A percentile compares a stretch with the other conserved stretches of the same genome.
Evolutionary conservation across 1,140 invertebrate species (phyloP).

Genomic region (Caerostris darwini): DNA sequence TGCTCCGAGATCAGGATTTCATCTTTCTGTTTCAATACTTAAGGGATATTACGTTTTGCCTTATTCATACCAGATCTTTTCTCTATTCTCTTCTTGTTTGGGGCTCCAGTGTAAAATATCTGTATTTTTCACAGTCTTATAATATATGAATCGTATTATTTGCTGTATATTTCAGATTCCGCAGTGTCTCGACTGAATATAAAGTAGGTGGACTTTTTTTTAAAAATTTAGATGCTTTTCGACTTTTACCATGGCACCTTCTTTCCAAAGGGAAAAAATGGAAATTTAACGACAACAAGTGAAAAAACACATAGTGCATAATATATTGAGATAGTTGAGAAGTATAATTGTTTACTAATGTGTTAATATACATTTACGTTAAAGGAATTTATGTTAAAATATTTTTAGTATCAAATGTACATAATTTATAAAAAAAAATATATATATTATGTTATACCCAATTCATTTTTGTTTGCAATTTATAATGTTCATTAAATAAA

Average conservation of each 20-base stretch:
- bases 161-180: neutral
- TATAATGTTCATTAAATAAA: too few species aligned
- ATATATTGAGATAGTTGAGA: too few species aligned
- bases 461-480: too few species aligned
- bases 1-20: neutral
- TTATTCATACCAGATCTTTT: neutral
- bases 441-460: too few species aligned
- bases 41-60: constrained; percentile 36
- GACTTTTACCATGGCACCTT: neutral
- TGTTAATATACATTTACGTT: too few species aligned
- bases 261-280: too few species aligned
- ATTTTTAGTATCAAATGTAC: too few species aligned
- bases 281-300: too few species aligned
- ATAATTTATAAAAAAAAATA: too few species aligned
- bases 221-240: neutral
- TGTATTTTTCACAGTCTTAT: constrained; percentile 4
- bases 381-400: too few species aligned
- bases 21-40: constrained; percentile 28
- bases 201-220: neutral
- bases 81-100: constrained; percentile 12
- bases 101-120: neutral
- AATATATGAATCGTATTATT: constrained; percentile 29
- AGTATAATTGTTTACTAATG: too few species aligned
- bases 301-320: too few species aligned
- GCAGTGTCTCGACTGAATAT: neutral